These are phyloP conservation scores for Phataginus tricuspis DNA, from an alignment of 2,797 vertebrate genomes.

Conservation along the genomic window DNA sequence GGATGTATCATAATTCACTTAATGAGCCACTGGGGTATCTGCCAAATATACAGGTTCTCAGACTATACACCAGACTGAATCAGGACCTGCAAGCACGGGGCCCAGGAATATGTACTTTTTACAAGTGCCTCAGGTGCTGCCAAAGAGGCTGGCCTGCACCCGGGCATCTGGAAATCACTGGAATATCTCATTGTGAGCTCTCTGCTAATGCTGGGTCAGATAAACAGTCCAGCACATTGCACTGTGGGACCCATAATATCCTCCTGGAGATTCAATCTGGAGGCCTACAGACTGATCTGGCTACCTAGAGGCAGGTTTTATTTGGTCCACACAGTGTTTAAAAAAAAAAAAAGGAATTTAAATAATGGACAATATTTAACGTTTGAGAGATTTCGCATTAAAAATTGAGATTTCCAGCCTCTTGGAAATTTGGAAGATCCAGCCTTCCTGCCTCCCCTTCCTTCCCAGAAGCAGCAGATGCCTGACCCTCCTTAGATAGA, in stretches of 20 bases:
- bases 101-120: not conserved
- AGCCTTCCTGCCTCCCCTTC: not conserved
- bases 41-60: not conserved
- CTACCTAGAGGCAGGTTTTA: not conserved
- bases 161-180: not conserved
- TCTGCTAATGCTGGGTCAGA: not conserved
- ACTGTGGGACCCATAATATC: not conserved
- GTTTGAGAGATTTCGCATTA: not conserved
- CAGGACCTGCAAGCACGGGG: not conserved
- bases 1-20: not conserved
- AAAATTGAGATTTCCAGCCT: not conserved
- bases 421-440: not conserved
- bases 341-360: not conserved
- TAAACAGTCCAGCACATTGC: not conserved
- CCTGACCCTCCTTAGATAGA: not conserved
- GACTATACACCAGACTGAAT: not conserved
- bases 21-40: not conserved
- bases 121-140: not conserved
- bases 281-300: not conserved
- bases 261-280: not conserved
- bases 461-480: not conserved
- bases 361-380: constrained; percentile 1
- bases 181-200: not conserved
- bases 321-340: not conserved
- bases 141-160: not conserved